These are phyloP conservation scores for Acrobeloides nanus DNA, from an alignment of 2,888 invertebrate genomes.

Conservation along the genomic window DNA sequence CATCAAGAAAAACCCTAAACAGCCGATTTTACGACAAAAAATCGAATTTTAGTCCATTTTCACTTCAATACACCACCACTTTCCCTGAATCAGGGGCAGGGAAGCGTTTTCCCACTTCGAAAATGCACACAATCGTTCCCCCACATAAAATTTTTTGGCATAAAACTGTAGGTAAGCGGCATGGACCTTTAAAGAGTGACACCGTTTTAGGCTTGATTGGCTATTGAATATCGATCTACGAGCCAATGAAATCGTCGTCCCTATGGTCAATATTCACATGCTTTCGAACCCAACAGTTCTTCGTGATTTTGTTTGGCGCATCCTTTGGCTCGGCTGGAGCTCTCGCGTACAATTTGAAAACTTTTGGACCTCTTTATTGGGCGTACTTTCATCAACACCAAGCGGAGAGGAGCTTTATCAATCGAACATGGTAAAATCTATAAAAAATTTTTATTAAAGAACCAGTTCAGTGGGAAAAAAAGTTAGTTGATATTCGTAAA, in stretches of 20 bases:
- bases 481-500: too few relatives aligned
- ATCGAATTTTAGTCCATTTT: too few relatives aligned
- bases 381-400: slow-evolving; percentile 43
- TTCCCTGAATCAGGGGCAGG: too few relatives aligned
- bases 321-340: slow-evolving; percentile 36
- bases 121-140: too few relatives aligned
- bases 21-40: too few relatives aligned
- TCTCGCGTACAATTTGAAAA: slow-evolving; percentile 37
- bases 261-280: slow-evolving; percentile 36
- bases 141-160: too few relatives aligned
- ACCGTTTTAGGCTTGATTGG: slow-evolving; percentile 25
- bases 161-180: too few relatives aligned
- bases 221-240: slow-evolving; percentile 13
- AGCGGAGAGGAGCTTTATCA: slow-evolving; percentile 33
- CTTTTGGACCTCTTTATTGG: slow-evolving; percentile 42
- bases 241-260: slow-evolving; percentile 21
- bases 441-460: too few relatives aligned
- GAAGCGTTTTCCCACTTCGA: too few relatives aligned
- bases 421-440: background rate
- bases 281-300: slow-evolving; percentile 29
- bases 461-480: too few relatives aligned
- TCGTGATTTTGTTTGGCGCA: slow-evolving; percentile 30
- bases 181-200: slow-evolving; percentile 2
- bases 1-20: too few relatives aligned
- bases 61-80: too few relatives aligned